Evolutionary conservation across 2,113 vertebrate species (phyloP), one percentile per base, ranked within the genome.

Genomic region (Thomomys bottae): DNA sequence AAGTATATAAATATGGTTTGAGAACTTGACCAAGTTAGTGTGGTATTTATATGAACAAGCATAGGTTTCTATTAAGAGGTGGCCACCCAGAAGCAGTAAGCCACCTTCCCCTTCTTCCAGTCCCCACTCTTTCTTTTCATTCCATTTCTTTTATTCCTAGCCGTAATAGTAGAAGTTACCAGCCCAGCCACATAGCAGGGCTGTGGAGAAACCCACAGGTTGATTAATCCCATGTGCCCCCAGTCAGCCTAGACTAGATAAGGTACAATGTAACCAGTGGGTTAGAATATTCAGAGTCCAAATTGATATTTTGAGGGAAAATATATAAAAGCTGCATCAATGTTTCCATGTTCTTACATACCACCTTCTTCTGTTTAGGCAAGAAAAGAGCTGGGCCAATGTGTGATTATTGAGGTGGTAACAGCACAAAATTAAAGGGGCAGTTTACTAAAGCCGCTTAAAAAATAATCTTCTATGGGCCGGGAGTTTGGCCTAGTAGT

Each of bases 1-100:
- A 87, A 91, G 68, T 94, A 59, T 77, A n/a, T 76, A 94, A 95
- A 89, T 95, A 87, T 93, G 73, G 96, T 84, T 92, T 90, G 84
- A 95, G 81, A 89, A 87, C 84, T 94, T 84, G 54, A 76, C 93
- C 84, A 84, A 90, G 85, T 34, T 83, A 63, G n/a, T 67, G 45
- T 92, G 79, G 75, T 88, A 78, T 95, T 94, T 94, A 54, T 72
- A 83, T 77, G 81, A 87, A 59, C 66, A 40, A 95, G 87, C 81
- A 36, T 89, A 89, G 92, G 71, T 87, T 93, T 92, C 87, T 90
- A 1, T 89, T 92, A 66, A 81, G 84, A 91, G 12, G 18, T 81
- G 95, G 64, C 95, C 95, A 94, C 95, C 95, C 92, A 93, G 94
- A 93, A 95, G 87, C 61, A 12, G 67, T 84, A 49, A 38, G 15